These are phyloP conservation scores for Oligia fasciuncula DNA, from an alignment of 2,888 invertebrate species.

Conservation along the genomic window DNA sequence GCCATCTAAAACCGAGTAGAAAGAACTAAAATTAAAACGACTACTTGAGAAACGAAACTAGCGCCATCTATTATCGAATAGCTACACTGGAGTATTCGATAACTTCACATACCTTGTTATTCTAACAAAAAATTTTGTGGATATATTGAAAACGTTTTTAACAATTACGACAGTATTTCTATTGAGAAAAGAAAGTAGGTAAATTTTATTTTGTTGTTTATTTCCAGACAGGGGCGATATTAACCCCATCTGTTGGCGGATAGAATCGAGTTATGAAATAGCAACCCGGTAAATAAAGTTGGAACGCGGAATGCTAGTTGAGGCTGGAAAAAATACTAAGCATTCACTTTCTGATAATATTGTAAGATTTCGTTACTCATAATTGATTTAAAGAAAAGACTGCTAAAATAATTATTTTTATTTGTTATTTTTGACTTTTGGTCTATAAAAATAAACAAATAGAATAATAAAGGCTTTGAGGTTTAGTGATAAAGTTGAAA, in stretches of 20 bases:
- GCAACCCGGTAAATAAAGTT: not conserved
- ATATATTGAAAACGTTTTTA: not conserved
- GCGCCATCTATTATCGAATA: constrained; percentile 64
- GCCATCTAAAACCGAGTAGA: constrained; percentile 63
- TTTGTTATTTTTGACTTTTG: not conserved
- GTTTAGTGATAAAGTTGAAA: no score
- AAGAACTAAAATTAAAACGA: constrained; percentile 19
- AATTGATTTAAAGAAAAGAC: not conserved
- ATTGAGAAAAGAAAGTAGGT: not conserved
- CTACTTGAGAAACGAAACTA: constrained; percentile 4
- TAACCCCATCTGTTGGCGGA: constrained; percentile 35
- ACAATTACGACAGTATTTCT: accelerated
- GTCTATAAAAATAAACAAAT: not conserved
- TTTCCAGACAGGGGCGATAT: accelerated
- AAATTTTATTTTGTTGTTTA: no score
- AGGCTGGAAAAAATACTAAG: not conserved
- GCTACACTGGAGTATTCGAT: constrained; percentile 1
- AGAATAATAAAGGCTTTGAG: not conserved
- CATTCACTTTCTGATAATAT: not conserved
- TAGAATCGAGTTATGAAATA: not conserved
- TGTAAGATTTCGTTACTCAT: not conserved
- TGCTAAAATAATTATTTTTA: no score
- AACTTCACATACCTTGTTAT: no score
- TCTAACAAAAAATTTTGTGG: accelerated
- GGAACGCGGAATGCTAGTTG: no score